phyloP scores from a whole-genome alignment of 2,888 invertebrate species.

The Subacronicta megacephala region DNA sequence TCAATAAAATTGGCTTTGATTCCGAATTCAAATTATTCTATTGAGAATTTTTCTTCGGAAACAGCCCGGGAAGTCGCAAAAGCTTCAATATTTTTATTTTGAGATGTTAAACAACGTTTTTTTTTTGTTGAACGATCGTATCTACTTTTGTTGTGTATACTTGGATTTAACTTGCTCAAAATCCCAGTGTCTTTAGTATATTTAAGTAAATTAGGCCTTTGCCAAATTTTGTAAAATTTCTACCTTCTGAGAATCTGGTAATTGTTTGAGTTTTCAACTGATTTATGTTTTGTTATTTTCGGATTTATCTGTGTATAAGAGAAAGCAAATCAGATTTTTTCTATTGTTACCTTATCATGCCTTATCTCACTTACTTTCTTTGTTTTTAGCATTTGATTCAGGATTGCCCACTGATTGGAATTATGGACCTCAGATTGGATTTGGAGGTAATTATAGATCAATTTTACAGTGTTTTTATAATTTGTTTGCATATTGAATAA shows the following conservation, averaged over 20 bases:
- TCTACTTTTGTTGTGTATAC: too few species aligned
- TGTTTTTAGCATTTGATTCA: constrained; percentile 24
- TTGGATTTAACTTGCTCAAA: too few species aligned
- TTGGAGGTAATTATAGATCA: constrained; percentile 16
- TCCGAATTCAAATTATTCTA: too few species aligned
- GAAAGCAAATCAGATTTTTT: not conserved
- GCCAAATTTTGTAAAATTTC: constrained; percentile 14
- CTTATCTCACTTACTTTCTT: constrained; percentile 8
- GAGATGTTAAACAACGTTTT: too few species aligned
- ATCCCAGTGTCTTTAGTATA: too few species aligned
- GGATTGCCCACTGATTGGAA: constrained; percentile 10
- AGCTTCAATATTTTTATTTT: too few species aligned
- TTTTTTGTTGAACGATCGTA: too few species aligned
- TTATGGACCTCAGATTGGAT: constrained; percentile 15
- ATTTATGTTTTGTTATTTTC: constrained; percentile 10
- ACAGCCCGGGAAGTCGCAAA: too few species aligned
- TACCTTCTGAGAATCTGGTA: constrained; percentile 4
- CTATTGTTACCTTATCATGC: not conserved
- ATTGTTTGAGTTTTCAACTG: constrained; percentile 11
- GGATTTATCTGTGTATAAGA: constrained; percentile 11
- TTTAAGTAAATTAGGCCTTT: too few species aligned
- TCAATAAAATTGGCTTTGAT: too few species aligned
- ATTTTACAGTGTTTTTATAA: not conserved
- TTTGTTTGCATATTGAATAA: too few species aligned
- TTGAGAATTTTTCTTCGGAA: too few species aligned